These are phyloP conservation scores for Polypterus bichir DNA, from an alignment of 2,113 vertebrate genomes.

Conservation along the genomic window DNA sequence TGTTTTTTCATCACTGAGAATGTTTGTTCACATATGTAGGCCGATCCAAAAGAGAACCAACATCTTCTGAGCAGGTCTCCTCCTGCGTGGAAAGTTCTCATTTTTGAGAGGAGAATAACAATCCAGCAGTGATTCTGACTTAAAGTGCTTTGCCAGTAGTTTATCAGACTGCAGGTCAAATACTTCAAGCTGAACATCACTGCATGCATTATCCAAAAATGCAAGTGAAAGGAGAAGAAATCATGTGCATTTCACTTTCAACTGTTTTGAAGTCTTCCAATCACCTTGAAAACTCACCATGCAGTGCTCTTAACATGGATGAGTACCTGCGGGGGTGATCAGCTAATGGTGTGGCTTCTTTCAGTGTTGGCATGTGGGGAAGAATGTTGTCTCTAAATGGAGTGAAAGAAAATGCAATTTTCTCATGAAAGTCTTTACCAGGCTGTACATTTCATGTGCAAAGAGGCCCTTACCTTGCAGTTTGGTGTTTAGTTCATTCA, in stretches of 20 bases:
- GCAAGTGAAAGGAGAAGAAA: conserved; percentile 20
- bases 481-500: conserved; percentile 27
- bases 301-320: conserved; percentile 13
- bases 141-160: conserved; percentile 18
- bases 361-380: conserved; percentile 24
- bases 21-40: conserved; percentile 12
- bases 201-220: conserved; percentile 21
- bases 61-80: conserved; percentile 24
- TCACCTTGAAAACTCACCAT: too few species aligned
- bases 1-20: conserved; percentile 6
- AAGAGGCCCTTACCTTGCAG: conserved; percentile 26
- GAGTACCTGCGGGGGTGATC: conserved; percentile 18
- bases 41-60: conserved; percentile 18
- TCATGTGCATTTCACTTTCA: conserved; percentile 21
- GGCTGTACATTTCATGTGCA: conserved; percentile 25
- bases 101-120: conserved; percentile 23
- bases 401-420: conserved; percentile 18
- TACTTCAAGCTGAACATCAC: conserved; percentile 23
- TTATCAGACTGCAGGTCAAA: conserved; percentile 23
- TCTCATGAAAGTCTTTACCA: conserved; percentile 27
- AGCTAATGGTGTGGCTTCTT: conserved; percentile 22
- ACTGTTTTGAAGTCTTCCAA: conserved; percentile 4
- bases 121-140: conserved; percentile 19
- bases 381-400: conserved; percentile 18
- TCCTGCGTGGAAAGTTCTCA: conserved; percentile 21